Conservation (phyloP, 2,797 vertebrate genomes). For the Esox masquinongy region DNA sequence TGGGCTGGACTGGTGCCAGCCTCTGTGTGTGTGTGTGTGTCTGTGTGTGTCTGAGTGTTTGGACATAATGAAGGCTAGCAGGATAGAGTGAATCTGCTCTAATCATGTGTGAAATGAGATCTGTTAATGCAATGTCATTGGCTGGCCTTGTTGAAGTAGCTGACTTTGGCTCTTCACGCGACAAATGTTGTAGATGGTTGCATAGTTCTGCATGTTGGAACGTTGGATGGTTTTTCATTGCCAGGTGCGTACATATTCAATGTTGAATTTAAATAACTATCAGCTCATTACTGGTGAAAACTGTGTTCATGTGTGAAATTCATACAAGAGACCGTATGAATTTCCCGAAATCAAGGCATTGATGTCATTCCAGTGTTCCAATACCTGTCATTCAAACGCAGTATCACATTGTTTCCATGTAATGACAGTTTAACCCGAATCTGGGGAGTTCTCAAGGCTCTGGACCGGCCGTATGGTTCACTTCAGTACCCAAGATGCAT, state of each 20-base stretch:
- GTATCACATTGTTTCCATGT: not conserved
- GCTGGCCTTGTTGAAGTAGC: not conserved
- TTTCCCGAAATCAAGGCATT: not conserved
- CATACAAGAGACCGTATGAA: not conserved
- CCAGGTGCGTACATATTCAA: not conserved
- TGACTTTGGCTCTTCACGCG: not conserved
- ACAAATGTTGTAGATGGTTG: not conserved
- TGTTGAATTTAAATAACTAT: not conserved
- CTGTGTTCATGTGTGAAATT: not conserved
- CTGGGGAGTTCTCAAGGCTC: constrained; percentile 8
- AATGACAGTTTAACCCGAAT: constrained; percentile 19
- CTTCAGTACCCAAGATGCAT: constrained; percentile 42
- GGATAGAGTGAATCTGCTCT: constrained; percentile 20
- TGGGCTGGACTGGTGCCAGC: not conserved
- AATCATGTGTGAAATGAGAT: constrained; percentile 53
- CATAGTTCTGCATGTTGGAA: not conserved
- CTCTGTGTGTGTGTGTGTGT: not conserved
- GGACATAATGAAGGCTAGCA: constrained; percentile 7
- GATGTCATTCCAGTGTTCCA: not conserved
- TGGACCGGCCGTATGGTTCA: constrained; percentile 23
- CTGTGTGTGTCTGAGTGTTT: not conserved
- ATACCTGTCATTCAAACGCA: not conserved
- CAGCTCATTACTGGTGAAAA: not conserved
- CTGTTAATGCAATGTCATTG: constrained; percentile 1
- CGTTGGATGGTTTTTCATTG: not conserved